A percentile compares a stretch with the other conserved stretches of the same genome.
Evolutionary conservation across 2,797 vertebrate species (phyloP).

Genomic region (Xerus rutilus): DNA sequence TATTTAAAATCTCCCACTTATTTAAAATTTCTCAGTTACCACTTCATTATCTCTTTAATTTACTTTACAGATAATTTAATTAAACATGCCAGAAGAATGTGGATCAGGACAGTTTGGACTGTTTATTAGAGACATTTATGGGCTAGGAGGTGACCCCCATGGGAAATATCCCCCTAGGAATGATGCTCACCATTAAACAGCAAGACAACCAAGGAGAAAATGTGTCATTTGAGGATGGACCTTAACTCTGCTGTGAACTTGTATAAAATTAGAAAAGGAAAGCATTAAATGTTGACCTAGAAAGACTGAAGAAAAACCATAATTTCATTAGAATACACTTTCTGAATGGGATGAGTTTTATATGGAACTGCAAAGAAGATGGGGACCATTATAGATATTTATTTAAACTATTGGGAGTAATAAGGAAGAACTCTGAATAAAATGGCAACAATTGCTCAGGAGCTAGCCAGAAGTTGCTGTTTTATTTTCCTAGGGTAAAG

Average conservation of each 20-base stretch:
- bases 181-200: constrained; percentile 28
- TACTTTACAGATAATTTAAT: constrained; percentile 35
- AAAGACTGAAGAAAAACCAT: constrained; percentile 53
- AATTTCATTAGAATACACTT: constrained; percentile 64
- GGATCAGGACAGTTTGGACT: neutral
- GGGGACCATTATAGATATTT: constrained; percentile 36
- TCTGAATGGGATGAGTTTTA: constrained; percentile 38
- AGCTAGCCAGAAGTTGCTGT: constrained; percentile 45
- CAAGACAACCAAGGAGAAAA: neutral
- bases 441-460: constrained; percentile 51
- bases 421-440: constrained; percentile 54
- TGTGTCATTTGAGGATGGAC: neutral
- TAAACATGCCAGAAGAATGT: neutral
- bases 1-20: constrained; percentile 60
- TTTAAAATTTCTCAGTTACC: neutral
- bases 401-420: constrained; percentile 66
- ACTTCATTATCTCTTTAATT: constrained; percentile 45
- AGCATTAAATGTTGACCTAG: constrained; percentile 56
- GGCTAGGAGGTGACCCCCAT: neutral
- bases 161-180: neutral
- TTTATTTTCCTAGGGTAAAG: constrained; percentile 75
- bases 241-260: constrained; percentile 58
- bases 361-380: constrained; percentile 10
- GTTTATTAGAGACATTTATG: constrained; percentile 18
- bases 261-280: constrained; percentile 61